Evolutionary conservation across 1,140 invertebrate species (phyloP).

Genomic region (Brachionus rotundiformis): DNA sequence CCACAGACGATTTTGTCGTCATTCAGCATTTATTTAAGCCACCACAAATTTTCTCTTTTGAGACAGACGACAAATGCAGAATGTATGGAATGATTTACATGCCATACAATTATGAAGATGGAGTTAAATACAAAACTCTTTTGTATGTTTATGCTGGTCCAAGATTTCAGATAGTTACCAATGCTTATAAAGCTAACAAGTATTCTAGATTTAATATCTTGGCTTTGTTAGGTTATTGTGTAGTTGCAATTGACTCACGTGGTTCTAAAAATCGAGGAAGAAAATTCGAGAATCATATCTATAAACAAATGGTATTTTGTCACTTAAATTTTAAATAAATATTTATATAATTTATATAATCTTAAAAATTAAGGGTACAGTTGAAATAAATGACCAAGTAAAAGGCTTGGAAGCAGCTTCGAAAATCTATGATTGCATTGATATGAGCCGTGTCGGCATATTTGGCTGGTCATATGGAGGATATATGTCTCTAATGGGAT

Average conservation of each 20-base stretch:
- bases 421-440: slow-evolving; percentile 80
- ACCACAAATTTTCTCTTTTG: slow-evolving; percentile 74
- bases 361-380: slow-evolving; percentile 80
- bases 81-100: slow-evolving; percentile 89
- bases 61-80: slow-evolving; percentile 68
- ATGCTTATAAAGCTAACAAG: slow-evolving; percentile 81
- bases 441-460: slow-evolving; percentile 86
- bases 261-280: slow-evolving; percentile 89
- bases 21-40: slow-evolving; percentile 54
- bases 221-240: slow-evolving; percentile 91
- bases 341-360: too few species aligned
- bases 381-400: slow-evolving; percentile 92
- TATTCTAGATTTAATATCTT: slow-evolving; percentile 88
- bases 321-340: not conserved
- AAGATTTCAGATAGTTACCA: slow-evolving; percentile 93
- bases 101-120: slow-evolving; percentile 75
- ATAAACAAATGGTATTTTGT: slow-evolving; percentile 71
- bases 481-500: slow-evolving; percentile 66
- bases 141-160: slow-evolving; percentile 96
- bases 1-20: slow-evolving; percentile 26
- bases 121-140: slow-evolving; percentile 85
- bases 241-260: slow-evolving; percentile 88
- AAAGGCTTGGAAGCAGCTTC: slow-evolving; percentile 87
- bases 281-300: slow-evolving; percentile 84
- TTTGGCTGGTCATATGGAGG: slow-evolving; percentile 95